A percentile compares a stretch with the other conserved stretches of the same genome.
Conservation (phyloP, 2,113 vertebrate genomes). For the Phylloscopus trochilus region DNA sequence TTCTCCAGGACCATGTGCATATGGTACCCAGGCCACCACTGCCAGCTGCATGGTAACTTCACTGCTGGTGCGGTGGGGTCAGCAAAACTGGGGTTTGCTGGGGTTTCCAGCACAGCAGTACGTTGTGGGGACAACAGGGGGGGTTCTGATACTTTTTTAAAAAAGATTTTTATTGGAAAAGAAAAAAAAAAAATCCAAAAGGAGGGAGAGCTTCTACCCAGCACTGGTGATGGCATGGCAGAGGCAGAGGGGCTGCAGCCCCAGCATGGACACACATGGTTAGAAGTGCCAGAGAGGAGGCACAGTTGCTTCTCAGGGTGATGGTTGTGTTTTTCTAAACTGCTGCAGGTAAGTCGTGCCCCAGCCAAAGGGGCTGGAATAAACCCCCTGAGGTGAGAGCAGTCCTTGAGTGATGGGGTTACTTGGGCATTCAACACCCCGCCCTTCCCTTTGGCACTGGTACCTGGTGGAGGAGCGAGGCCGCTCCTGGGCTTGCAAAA, state of each 20-base stretch:
- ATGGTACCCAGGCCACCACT: neutral
- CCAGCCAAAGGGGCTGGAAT: neutral
- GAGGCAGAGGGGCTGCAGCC: neutral
- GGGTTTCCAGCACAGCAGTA: neutral
- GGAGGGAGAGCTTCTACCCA: slow-evolving; percentile 27
- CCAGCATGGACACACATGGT: neutral
- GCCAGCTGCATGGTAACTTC: neutral
- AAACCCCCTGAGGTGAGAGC: neutral
- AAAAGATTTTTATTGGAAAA: slow-evolving; percentile 70
- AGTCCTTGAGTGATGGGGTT: neutral
- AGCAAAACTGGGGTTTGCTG: neutral
- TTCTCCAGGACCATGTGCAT: neutral
- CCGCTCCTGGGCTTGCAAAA: neutral
- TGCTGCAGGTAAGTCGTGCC: neutral
- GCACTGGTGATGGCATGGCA: neutral
- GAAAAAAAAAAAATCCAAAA: slow-evolving; percentile 31
- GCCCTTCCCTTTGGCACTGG: neutral
- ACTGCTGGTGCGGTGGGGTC: neutral
- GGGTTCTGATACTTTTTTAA: neutral
- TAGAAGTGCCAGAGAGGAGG: neutral
- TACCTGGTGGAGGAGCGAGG: fast-evolving
- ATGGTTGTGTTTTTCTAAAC: neutral
- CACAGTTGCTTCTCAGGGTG: fast-evolving
- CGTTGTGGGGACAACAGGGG: neutral
- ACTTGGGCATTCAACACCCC: neutral